These are phyloP conservation scores for Galago senegalensis DNA, from an alignment of 2,797 vertebrate species.

Conservation along the genomic window DNA sequence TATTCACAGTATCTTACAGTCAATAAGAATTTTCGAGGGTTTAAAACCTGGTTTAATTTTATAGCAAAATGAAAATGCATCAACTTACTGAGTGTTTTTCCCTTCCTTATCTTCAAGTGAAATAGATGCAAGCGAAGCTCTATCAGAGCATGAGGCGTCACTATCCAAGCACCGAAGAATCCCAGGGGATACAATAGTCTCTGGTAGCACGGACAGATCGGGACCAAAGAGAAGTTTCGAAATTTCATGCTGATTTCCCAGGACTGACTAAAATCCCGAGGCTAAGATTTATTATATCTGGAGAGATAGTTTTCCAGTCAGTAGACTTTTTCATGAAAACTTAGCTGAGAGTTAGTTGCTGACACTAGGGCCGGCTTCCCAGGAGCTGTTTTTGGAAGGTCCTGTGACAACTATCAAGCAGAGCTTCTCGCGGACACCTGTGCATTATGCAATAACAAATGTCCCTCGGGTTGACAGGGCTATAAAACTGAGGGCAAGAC, in stretches of 20 bases:
- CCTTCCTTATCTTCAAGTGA: background rate
- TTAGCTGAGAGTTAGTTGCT: background rate
- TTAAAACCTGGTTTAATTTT: background rate
- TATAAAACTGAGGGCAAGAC: background rate
- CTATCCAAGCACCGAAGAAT: background rate
- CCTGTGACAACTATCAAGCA: background rate
- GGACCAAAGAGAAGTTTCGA: background rate
- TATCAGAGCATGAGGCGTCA: background rate
- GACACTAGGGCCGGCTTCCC: background rate
- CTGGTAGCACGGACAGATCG: background rate
- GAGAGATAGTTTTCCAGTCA: background rate
- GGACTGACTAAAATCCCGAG: background rate
- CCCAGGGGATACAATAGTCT: background rate
- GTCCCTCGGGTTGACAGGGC: background rate
- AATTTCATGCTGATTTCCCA: constrained; percentile 17
- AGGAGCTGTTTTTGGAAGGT: background rate
- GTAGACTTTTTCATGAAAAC: background rate
- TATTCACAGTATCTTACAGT: background rate
- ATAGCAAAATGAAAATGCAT: constrained; percentile 4
- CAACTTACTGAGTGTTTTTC: background rate
- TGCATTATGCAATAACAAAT: background rate
- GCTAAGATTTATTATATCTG: background rate
- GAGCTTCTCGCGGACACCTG: background rate
- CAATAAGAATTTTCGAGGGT: background rate
- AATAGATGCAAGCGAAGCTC: background rate